Base-by-base conservation (phyloP, 92 coral and sea anemone species). In the Plumapathes pennacea region DNA sequence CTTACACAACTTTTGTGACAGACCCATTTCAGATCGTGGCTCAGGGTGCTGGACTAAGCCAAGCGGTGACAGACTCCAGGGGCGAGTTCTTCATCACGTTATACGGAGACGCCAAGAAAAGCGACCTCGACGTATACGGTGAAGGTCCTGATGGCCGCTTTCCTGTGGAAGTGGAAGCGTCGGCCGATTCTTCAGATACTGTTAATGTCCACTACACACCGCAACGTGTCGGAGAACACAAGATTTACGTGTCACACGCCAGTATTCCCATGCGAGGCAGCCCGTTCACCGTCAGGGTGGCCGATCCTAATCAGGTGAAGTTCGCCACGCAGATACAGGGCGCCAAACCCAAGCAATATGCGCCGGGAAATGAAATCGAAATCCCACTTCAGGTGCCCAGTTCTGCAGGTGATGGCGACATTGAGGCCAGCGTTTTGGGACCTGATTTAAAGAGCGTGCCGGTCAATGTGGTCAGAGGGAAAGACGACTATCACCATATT, bases 371-470 rank as follows among this genome's bases (percentile, higher is more conserved):
- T 25, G 96, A 92, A 56, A 89, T 88, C 39, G 96, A 88, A 32
- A 78, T 92, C 27, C 98, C 98, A 10, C 74, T 92, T n/a, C 85
- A 83, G 61, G 81, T 92, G 6, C 89, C 95, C 13, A 63, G 59
- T 33, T 87, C 77, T 15, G 98, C 98, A 42, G 98, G 98, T 24
- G 98, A 92, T 54, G 98, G 98, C 30, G 73, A 76, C 31, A 63
- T 92, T 2, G 89, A 84, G 46, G 96, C 96, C 4, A 53, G 81
- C 14, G 80, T 81, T 38, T 48, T 77, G 45, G 96, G 90, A 11
- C 92, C 96, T 46, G 96, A 85, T 19, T 73, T 83, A 20, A 47
- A 62, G 27, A 75, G 74, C 4, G 81, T 92, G 36, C 86, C 95
- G 11, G 64, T 92, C 32, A 67, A 76, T 12, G 90, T 92, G 39